Evolutionary conservation across 2,888 invertebrate genomes (phyloP), one percentile per base, ranked within the genome.

Genomic region (Julus scanicus): DNA sequence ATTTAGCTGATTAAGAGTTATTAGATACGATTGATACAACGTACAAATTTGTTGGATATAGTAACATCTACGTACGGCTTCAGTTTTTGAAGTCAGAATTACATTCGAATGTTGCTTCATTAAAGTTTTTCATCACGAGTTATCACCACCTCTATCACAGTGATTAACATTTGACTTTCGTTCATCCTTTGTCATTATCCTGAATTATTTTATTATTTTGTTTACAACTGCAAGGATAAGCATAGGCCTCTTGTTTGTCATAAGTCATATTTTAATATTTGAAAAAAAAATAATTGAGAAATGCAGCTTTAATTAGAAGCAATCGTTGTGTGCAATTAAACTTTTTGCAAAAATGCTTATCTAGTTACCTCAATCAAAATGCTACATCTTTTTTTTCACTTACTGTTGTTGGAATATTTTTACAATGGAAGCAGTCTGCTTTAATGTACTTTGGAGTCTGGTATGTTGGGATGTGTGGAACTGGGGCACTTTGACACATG

Each of bases 11-110:
- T 63, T 63, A 53, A 11, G n/a, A 63, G 63, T n/a, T 63, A 63
- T 63, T 63, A 63, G 63, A 17, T 17, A 63, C 63, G n/a, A 63
- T 63, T 63, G 63, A 63, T 63, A 63, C 63, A 63, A 63, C 63
- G 63, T 63, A 63, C 63, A 63, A 63, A 53, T 53, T 29, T 53
- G 17, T 15, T 53, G 53, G 17, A 53, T 13, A 53, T 53, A 13
- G 48, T 48, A 13, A 48, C 48, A 13, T 53, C 11, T 53, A 53
- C 53, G 53, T 53, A 53, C 17, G 53, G 53, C 53, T 13, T 13
- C 53, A 53, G 11, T 53, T 53, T 13, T 53, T 53, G 53, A 53
- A 53, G 53, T 53, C 53, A 53, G 48, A 8, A 48, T 48, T 48
- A 48, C 48, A 48, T 9, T 9, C 48, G 48, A 48, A 57, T 15